A percentile compares a stretch with the other conserved stretches of the same genome.
phyloP scores from a whole-genome alignment of 2,888 invertebrate species.

The Phyllotreta striolata region DNA sequence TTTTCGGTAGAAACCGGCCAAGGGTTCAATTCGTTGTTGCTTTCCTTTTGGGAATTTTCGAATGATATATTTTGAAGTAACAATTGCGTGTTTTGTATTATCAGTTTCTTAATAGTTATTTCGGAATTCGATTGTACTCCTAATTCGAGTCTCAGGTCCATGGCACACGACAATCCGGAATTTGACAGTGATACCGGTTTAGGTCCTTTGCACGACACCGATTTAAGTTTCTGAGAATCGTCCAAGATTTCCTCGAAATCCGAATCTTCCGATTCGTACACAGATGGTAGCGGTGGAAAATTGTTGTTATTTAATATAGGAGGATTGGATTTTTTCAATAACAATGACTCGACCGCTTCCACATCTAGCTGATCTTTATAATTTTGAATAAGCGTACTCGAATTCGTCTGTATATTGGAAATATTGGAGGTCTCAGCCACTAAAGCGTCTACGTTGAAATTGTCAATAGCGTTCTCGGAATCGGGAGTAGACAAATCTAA shows the following conservation, averaged over 20 bases:
- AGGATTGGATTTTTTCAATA: constrained; percentile 33
- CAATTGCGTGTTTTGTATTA: constrained; percentile 52
- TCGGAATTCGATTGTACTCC: constrained; percentile 83
- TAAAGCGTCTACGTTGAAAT: constrained; percentile 51
- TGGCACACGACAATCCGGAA: constrained; percentile 68
- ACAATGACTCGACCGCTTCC: constrained; percentile 26
- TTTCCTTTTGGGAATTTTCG: constrained; percentile 46
- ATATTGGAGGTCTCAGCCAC: constrained; percentile 38
- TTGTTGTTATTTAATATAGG: constrained; percentile 54
- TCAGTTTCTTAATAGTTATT: constrained; percentile 71
- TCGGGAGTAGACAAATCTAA: constrained; percentile 50
- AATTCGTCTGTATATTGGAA: constrained; percentile 23
- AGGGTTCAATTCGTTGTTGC: constrained; percentile 45
- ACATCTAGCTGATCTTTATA: constrained; percentile 27
- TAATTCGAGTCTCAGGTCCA: constrained; percentile 78
- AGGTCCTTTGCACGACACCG: constrained; percentile 61
- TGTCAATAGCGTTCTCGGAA: constrained; percentile 51
- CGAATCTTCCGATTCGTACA: constrained; percentile 83
- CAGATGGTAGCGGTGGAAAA: constrained; percentile 68
- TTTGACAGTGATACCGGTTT: constrained; percentile 43
- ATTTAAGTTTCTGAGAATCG: constrained; percentile 67
- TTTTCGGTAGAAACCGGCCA: constrained; percentile 59
- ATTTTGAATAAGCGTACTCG: constrained; percentile 20
- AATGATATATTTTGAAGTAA: constrained; percentile 54
- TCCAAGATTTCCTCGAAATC: constrained; percentile 82